A percentile compares a stretch with the other conserved stretches of the same genome.
These are phyloP conservation scores for Cynaeus angustus DNA, from an alignment of 2,888 invertebrate genomes.

Conservation along the genomic window DNA sequence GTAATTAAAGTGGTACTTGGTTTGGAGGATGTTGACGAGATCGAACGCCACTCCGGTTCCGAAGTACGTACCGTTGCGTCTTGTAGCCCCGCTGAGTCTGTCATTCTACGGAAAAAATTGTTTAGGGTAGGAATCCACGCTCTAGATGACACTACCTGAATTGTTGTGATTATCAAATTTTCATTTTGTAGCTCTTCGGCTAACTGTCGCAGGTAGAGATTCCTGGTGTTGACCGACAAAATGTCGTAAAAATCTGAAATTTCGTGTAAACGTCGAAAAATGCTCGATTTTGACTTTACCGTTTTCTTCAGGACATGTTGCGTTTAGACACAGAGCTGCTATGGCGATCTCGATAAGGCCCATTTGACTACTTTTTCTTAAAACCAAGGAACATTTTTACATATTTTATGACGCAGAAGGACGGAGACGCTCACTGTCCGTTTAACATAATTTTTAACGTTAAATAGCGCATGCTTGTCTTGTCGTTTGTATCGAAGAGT, in stretches of 20 bases:
- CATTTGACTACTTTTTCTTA: constrained; percentile 50
- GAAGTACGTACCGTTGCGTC: constrained; percentile 73
- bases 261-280: neutral
- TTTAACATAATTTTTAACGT: constrained; percentile 26
- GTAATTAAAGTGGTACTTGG: constrained; percentile 84
- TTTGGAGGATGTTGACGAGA: constrained; percentile 79
- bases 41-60: constrained; percentile 85
- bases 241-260: constrained; percentile 4
- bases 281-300: constrained; percentile 4
- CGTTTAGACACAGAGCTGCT: constrained; percentile 55
- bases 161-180: constrained; percentile 56
- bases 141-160: constrained; percentile 49
- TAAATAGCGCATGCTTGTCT: constrained; percentile 39
- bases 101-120: constrained; percentile 73
- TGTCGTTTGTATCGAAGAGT: constrained; percentile 31
- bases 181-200: constrained; percentile 54
- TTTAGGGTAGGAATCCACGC: neutral
- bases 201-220: constrained; percentile 42
- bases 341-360: constrained; percentile 54
- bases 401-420: neutral
- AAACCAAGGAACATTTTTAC: constrained; percentile 39
- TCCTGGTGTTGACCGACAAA: constrained; percentile 9
- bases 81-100: constrained; percentile 75
- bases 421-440: constrained; percentile 17
- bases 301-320: constrained; percentile 48